Conservation (phyloP, 2,888 invertebrate genomes). For the Drosophila greeni region DNA sequence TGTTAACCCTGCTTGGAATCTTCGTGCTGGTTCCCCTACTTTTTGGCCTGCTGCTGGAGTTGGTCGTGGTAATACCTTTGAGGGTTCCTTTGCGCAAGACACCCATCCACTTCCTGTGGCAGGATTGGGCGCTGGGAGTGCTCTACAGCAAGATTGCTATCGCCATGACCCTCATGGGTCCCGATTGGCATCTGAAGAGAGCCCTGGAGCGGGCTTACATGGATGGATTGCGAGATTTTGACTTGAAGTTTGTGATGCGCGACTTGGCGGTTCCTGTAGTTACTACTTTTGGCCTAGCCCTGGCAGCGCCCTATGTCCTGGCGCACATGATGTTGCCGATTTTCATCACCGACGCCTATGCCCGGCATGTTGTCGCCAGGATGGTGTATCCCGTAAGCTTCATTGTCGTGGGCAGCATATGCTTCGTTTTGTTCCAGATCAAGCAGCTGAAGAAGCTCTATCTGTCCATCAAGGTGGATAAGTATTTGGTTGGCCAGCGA, state of each 20-base stretch:
- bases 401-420: slow-evolving; percentile 83
- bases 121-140: slow-evolving; percentile 99
- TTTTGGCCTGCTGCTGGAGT: slow-evolving; percentile 93
- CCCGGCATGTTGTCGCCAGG: slow-evolving; percentile 88
- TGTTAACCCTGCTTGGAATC: slow-evolving; percentile 84
- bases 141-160: slow-evolving; percentile 98
- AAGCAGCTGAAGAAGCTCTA: slow-evolving; percentile 96
- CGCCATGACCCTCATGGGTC: slow-evolving; percentile 98
- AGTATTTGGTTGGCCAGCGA: slow-evolving; percentile 97
- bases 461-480: slow-evolving; percentile 99
- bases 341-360: slow-evolving; percentile 82
- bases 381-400: slow-evolving; percentile 94
- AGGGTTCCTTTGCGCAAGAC: slow-evolving; percentile 95
- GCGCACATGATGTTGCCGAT: slow-evolving; percentile 88
- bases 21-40: slow-evolving; percentile 94
- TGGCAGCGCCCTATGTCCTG: slow-evolving; percentile 95
- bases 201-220: slow-evolving; percentile 96
- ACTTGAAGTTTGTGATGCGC: slow-evolving; percentile 90
- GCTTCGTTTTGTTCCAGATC: slow-evolving; percentile 90
- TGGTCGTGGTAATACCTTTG: slow-evolving; percentile 94
- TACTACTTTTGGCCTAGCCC: slow-evolving; percentile 90
- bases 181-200: slow-evolving; percentile 94
- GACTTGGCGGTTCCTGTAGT: slow-evolving; percentile 94
- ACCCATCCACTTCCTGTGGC: slow-evolving; percentile 92
- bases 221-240: slow-evolving; percentile 95